Base-by-base conservation (phyloP, 1,140 invertebrate genomes). In the Physella acuta region DNA sequence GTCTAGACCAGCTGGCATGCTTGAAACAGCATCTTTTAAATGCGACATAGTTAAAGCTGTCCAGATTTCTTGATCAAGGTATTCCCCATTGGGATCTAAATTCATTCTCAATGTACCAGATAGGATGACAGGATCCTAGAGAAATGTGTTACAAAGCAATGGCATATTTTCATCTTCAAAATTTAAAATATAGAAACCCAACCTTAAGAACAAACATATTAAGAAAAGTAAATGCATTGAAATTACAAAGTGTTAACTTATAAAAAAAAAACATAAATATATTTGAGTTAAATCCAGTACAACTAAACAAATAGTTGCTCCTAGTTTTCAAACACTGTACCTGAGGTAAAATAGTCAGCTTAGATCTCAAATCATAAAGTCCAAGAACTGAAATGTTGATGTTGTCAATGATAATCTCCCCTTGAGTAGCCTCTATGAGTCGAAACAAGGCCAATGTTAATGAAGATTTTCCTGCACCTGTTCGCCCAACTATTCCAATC, bases 61-160 rank as follows among this genome's bases (percentile, higher is more conserved):
- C 92, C 75, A 93, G 76, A 80, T 81, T 64, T 90, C 87, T 2
- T 89, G 86, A 78, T 95, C 93, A 39, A 82, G 83, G 75, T 90
- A 90, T 51, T 87, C 72, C 30, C 90, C 86, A 74, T 94, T 94
- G 0, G 94, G 93, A 86, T 96, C 94, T 71, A 96, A 85, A 84
- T 96, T 96, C 75, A 89, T 90, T 30, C 94, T 87, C 68, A 95
- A 80, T 8, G 71, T 82, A 49, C 86, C 85, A 55, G 75, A 78
- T 59, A 86, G 83, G 17, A 86, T 64, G 0, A 86, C 79, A 16
- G 86, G 83, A 71, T 88, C 86, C 82, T 87, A n/a, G n/a, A n/a
- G n/a, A n/a, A n/a, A n/a, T n/a, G n/a, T n/a, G n/a, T n/a, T n/a
- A n/a, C n/a, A n/a, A n/a, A n/a, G n/a, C n/a, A n/a, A n/a, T n/a